Evolutionary conservation across 2,888 invertebrate species (phyloP), one percentile per base, ranked within the genome.

Genomic region (Thera obeliscata): DNA sequence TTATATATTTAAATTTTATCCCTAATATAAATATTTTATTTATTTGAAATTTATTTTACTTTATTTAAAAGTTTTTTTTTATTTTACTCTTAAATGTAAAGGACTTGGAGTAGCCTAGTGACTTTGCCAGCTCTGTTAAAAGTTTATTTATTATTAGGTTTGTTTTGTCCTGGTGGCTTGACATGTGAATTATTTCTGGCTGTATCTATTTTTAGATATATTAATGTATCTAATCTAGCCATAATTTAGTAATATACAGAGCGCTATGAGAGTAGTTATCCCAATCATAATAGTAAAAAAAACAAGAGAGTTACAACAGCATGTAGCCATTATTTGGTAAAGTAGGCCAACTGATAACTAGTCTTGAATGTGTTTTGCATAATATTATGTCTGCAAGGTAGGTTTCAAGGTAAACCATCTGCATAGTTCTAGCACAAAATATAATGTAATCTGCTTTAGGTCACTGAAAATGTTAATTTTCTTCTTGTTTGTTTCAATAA

Each of bases 361-460:
- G 43, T 64, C 12, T 57, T 36, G 54, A 33, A 54, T 54, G 54
- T 64, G 33, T 36, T 64, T 61, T 52, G 60, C 67, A 67, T 67
- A 64, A 41, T n/a, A 52, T 50, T 69, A 61, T 56, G 50, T 7
- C 58, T 43, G 50, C 50, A 38, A 58, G 46, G 46, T 49, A n/a
- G 22, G 49, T 35, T 62, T 60, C 69, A 69, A 69, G 63, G 59
- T 38, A 57, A 66, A 63, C 66, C 50, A 61, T 65, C 3, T 12
- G 22, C 22, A 50, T 52, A 3, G 33, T 52, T 52, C 3, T 33
- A 52, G 8, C 52, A 52, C 52, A 33, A 48, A 11, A 4, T n/a
- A 6, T 46, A 43, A 43, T 7, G 8, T 46, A 7, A 46, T 46
- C 9, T 2, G 9, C 6, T 3, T 50, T 6, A 7, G 7, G 50